Evolutionary conservation across 2,113 vertebrate genomes (phyloP).

Genomic region (Morone chrysops): DNA sequence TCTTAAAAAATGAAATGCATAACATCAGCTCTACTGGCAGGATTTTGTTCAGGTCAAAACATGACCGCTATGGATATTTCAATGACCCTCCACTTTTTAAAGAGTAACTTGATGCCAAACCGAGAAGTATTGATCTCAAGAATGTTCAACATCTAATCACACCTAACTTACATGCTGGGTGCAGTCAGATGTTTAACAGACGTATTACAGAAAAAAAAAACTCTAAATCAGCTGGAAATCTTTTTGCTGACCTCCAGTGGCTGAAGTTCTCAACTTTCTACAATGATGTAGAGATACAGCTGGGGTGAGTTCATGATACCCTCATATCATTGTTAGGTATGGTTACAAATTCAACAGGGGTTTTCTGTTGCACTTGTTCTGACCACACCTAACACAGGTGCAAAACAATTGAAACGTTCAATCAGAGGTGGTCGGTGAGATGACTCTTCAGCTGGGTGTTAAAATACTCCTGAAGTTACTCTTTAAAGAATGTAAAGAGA

Average conservation of each 20-base stretch:
- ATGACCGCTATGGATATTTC: slow-evolving; percentile 8
- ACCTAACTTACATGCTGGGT: background rate
- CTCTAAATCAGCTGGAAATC: background rate
- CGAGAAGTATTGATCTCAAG: slow-evolving; percentile 36
- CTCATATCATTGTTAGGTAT: background rate
- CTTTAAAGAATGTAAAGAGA: background rate
- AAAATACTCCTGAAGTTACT: slow-evolving; percentile 3
- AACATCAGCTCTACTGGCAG: slow-evolving; percentile 22
- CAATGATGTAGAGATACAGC: slow-evolving; percentile 2
- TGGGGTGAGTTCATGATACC: background rate
- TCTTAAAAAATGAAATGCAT: slow-evolving; percentile 16
- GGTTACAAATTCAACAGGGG: background rate
- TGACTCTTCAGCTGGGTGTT: slow-evolving; percentile 46
- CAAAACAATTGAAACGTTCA: slow-evolving; percentile 37
- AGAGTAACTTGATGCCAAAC: slow-evolving; percentile 16
- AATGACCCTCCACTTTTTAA: background rate
- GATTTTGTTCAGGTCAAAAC: slow-evolving; percentile 11
- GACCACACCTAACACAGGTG: slow-evolving; percentile 17
- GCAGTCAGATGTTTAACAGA: background rate
- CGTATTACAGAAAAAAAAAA: background rate
- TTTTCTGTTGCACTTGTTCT: background rate
- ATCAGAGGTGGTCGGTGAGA: slow-evolving; percentile 22
- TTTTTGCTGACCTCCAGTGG: slow-evolving; percentile 42
- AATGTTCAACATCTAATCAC: background rate
- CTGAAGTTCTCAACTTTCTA: slow-evolving; percentile 30